These are phyloP conservation scores for Troides aeacus DNA, from an alignment of 2,888 invertebrate species.

Conservation along the genomic window DNA sequence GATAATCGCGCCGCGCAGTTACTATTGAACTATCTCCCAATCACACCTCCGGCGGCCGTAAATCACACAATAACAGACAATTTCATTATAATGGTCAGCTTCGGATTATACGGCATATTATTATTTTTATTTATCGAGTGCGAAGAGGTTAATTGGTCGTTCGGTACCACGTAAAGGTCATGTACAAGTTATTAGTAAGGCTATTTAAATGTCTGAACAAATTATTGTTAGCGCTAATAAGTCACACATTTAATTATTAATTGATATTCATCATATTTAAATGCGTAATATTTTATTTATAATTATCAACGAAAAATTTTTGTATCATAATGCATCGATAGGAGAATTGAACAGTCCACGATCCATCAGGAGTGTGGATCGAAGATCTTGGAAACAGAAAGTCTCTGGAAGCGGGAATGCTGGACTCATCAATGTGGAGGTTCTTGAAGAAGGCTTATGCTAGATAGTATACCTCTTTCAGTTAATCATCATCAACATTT, in stretches of 20 bases:
- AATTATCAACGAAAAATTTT: too few species aligned
- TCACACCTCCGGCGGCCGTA: slow-evolving; percentile 31
- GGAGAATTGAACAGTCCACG: too few species aligned
- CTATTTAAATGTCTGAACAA: too few species aligned
- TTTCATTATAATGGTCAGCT: slow-evolving; percentile 25
- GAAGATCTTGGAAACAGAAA: background rate
- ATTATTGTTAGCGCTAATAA: too few species aligned
- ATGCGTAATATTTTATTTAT: too few species aligned
- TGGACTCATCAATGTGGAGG: background rate
- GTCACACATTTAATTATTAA: too few species aligned
- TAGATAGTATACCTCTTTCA: background rate
- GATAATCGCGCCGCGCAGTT: slow-evolving; percentile 46
- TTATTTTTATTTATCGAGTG: slow-evolving; percentile 19
- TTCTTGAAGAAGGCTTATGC: background rate
- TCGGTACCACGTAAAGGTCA: too few species aligned
- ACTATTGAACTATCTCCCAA: slow-evolving; percentile 41
- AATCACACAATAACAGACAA: slow-evolving; percentile 28
- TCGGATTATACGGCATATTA: slow-evolving; percentile 3
- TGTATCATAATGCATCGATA: too few species aligned
- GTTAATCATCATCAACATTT: too few species aligned
- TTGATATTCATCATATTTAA: too few species aligned
- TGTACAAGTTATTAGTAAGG: too few species aligned
- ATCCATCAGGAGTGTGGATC: too few species aligned
- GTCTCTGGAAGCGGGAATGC: background rate
- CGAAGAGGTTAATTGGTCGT: slow-evolving; percentile 13